These are phyloP conservation scores for Drosophila neocordata DNA, from an alignment of 1,140 invertebrate species.

Conservation along the genomic window DNA sequence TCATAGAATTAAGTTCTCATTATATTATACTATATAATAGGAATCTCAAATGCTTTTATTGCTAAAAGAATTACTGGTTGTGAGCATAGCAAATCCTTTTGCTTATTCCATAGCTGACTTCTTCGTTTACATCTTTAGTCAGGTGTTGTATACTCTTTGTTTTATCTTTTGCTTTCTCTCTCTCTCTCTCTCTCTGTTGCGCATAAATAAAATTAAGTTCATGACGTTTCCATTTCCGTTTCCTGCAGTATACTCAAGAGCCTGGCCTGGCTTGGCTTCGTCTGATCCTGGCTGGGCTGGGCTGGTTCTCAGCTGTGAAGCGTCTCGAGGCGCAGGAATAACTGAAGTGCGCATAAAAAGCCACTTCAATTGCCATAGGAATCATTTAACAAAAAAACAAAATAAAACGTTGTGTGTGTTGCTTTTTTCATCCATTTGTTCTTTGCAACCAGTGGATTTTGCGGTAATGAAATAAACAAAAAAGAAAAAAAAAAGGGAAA, in stretches of 20 bases:
- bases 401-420: constrained; percentile 30
- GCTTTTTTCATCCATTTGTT: constrained; percentile 48
- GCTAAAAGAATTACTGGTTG: neutral
- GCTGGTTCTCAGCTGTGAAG: constrained; percentile 31
- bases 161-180: constrained; percentile 7
- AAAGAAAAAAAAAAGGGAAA: neutral
- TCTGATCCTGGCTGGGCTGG: too few relatives aligned
- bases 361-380: constrained; percentile 77
- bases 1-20: too few relatives aligned
- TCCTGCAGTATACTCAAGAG: constrained; percentile 53
- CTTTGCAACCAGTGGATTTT: constrained; percentile 63
- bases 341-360: constrained; percentile 75
- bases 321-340: neutral
- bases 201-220: constrained; percentile 79
- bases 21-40: too few relatives aligned
- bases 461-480: constrained; percentile 70
- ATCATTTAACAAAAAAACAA: constrained; percentile 67
- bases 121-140: neutral
- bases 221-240: constrained; percentile 75
- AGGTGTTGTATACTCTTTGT: constrained; percentile 7
- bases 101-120: neutral
- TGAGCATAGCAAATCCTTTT: neutral
- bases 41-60: neutral
- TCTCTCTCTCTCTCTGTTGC: constrained; percentile 4
- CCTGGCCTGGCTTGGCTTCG: too few relatives aligned